Evolutionary conservation across 1,140 invertebrate genomes (phyloP).

Genomic region (Drosophila nigrodunni): DNA sequence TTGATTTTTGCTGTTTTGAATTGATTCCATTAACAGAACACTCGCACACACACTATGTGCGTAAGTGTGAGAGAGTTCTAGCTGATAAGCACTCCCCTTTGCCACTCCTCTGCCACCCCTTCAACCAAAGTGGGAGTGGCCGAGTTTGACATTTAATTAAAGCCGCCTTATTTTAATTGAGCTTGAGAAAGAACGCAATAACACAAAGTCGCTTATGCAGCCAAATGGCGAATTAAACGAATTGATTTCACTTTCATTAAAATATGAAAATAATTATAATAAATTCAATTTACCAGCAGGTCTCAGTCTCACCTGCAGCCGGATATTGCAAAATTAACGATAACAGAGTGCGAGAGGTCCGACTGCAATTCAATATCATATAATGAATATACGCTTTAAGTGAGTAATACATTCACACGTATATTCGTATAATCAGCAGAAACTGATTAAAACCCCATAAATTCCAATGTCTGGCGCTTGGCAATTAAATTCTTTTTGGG

Average conservation of each 20-base stretch:
- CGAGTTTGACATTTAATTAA: conserved; percentile 49
- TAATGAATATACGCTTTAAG: not conserved
- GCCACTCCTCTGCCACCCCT: not conserved
- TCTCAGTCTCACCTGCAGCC: conserved; percentile 37
- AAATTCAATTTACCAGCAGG: conserved; percentile 5
- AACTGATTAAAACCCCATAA: conserved; percentile 40
- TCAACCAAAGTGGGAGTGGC: not conserved
- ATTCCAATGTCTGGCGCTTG: conserved; percentile 18
- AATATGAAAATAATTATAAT: conserved; percentile 3
- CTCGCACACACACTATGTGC: conserved; percentile 10
- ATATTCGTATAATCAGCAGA: conserved; percentile 24
- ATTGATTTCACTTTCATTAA: conserved; percentile 24
- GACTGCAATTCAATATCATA: conserved; percentile 16
- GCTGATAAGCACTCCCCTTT: conserved; percentile 36
- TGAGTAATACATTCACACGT: too few species aligned
- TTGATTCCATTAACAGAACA: conserved; percentile 68
- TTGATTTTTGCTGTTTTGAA: conserved; percentile 52
- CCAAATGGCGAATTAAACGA: not conserved
- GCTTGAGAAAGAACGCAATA: conserved; percentile 55
- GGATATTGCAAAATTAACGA: conserved; percentile 44
- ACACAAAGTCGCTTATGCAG: not conserved
- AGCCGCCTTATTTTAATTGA: conserved; percentile 58
- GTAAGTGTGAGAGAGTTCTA: conserved; percentile 24
- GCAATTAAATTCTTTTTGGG: conserved; percentile 3
- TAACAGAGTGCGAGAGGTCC: conserved; percentile 1